Evolutionary conservation across 1,140 invertebrate species (phyloP), one percentile per base, ranked within the genome.

Genomic region (Cotesia chilonis): DNA sequence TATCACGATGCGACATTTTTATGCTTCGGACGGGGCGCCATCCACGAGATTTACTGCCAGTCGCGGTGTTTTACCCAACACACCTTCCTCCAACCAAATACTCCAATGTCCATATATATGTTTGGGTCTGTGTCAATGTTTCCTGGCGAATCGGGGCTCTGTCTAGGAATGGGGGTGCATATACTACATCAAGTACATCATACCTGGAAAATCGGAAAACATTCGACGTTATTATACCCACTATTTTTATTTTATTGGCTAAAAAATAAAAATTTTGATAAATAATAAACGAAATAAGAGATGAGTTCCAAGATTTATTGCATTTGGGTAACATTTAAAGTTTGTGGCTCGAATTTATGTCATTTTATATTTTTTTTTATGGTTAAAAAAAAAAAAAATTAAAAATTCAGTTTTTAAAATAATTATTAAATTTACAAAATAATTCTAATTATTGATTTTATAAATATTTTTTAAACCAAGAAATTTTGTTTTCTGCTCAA

Each of bases 1-100:
- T 79, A 80, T 78, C 76, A 73, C 41, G 66, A 68, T 65, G 76
- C 76, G 78, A 80, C 77, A 76, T 80, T 80, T 81, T 81, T 81
- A 80, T 79, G 73, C 68, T 20, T 70, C 54, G 74, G 73, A 74
- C 73, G 61, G 76, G 74, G 76, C 76, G 75, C 74, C 72, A 76
- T 70, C 36, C 60, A 51, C 57, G 75, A 75, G 74, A 81, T 81
- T 80, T 77, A 77, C 65, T 78, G 74, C 70, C 73, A 70, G 64
- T 72, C 68, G 74, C 71, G 75, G 68, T 74, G 73, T 66, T 76
- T 52, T 78, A 73, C 60, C 69, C 37, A 66, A 35, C 61, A 73
- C 71, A 38, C 69, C 55, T 47, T 65, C 60, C 55, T 61, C 3
- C 37, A 17, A 38, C 41, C 70, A 41, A 35, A 57, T 47, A 17